Base-by-base conservation (phyloP, 1,140 invertebrate genomes). In the Coelopa frigida region DNA sequence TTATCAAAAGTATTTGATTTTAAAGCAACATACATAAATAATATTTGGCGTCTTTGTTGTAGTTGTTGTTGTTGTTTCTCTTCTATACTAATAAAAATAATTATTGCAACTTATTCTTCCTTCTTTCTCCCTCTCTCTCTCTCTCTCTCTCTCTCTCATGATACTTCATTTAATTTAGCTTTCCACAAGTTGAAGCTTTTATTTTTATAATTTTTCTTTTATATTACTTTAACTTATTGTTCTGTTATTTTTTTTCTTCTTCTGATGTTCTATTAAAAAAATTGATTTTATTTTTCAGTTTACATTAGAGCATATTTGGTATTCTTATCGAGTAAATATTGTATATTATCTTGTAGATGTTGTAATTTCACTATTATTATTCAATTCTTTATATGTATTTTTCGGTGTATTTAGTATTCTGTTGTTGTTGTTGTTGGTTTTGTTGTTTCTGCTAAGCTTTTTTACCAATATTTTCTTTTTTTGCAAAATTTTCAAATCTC, bases 391-490 rank as follows among this genome's bases (percentile, higher is more conserved):
- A 44, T 21, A 44, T 44, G 31, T 44, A 35, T 35, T 15, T 24
- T 44, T 44, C 32, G 29, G 29, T 44, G 43, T 44, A 24, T 44
- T 20, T 31, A 31, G 24, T 44, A 29, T 44, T 21, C 36, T 44
- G 32, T 29, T 44, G 26, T 44, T 37, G 47, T 38, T 49, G 42
- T 44, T 24, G 29, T n/a, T 21, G 20, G 36, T 49, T 46, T 37
- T 36, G 6, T 14, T 8, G 6, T 38, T 12, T 24, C 33, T 43
- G 26, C 15, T 38, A 23, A n/a, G 24, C 18, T 32, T 42, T 42
- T 42, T 8, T 29, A 17, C 7, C 20, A 10, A 18, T n/a, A n/a
- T n/a, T n/a, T n/a, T n/a, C n/a, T n/a, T n/a, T n/a, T n/a, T n/a
- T n/a, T n/a, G n/a, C n/a, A n/a, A n/a, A n/a, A n/a, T n/a, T n/a